These are phyloP conservation scores for Cariama cristata DNA, from an alignment of 2,113 vertebrate genomes.

Conservation along the genomic window DNA sequence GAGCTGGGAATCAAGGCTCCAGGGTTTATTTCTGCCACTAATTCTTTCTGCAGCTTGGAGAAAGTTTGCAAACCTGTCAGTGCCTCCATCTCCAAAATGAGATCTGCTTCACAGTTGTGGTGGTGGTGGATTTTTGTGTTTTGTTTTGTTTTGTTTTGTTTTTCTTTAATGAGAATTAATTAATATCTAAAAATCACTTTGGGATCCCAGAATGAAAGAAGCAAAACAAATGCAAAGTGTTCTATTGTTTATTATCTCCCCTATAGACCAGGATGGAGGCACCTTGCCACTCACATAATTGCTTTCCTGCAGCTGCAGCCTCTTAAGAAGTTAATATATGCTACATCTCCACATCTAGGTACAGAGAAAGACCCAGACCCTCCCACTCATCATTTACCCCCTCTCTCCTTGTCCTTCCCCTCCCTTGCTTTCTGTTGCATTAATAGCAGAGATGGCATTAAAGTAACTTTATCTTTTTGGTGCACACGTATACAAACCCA, in stretches of 20 bases:
- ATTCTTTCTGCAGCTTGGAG: neutral
- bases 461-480: slow-evolving; percentile 72
- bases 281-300: slow-evolving; percentile 49
- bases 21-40: neutral
- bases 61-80: neutral
- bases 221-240: slow-evolving; percentile 41
- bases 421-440: slow-evolving; percentile 9
- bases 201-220: slow-evolving; percentile 27
- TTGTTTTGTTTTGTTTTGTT: neutral
- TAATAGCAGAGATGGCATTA: slow-evolving; percentile 57
- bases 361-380: neutral
- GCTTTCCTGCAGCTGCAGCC: slow-evolving; percentile 47
- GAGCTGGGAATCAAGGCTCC: neutral
- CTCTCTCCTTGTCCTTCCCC: neutral
- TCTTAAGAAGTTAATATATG: slow-evolving; percentile 51
- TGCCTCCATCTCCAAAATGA: neutral
- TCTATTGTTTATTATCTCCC: slow-evolving; percentile 29
- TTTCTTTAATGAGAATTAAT: slow-evolving; percentile 22
- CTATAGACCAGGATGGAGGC: neutral
- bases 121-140: neutral
- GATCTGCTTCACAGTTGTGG: neutral
- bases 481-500: slow-evolving; percentile 61
- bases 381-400: neutral
- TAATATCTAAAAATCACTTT: slow-evolving; percentile 22
- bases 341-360: slow-evolving; percentile 45